These are phyloP conservation scores for Hecatera dysodea DNA, from an alignment of 2,888 invertebrate species.

Conservation along the genomic window DNA sequence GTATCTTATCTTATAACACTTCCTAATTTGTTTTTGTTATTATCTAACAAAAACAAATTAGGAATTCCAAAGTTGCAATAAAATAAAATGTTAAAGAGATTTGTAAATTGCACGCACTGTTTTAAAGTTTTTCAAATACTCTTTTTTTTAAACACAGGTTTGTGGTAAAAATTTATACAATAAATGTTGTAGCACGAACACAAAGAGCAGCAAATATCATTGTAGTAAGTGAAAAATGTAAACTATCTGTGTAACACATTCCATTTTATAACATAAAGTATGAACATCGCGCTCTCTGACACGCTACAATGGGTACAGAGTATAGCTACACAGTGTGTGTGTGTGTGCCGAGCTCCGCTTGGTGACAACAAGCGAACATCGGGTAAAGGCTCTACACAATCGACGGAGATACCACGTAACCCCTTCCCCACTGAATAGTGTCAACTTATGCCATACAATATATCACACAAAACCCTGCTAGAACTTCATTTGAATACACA, in stretches of 20 bases:
- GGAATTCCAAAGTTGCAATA: neutral
- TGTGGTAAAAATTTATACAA: constrained; percentile 32
- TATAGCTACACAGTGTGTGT: constrained; percentile 8
- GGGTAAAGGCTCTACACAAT: constrained; percentile 37
- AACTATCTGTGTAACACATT: constrained; percentile 49
- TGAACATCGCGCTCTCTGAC: constrained; percentile 38
- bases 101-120: constrained; percentile 7
- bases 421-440: constrained; percentile 47
- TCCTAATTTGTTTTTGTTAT: too few relatives aligned
- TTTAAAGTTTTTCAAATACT: constrained; percentile 7
- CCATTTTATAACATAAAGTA: constrained; percentile 29
- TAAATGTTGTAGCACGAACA: constrained; percentile 16
- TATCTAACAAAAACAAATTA: constrained; percentile 24
- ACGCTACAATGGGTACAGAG: constrained; percentile 44
- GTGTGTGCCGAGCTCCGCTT: constrained; percentile 15
- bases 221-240: constrained; percentile 53
- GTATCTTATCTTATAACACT: too few relatives aligned
- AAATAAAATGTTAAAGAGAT: neutral
- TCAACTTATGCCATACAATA: constrained; percentile 49
- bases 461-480: constrained; percentile 38
- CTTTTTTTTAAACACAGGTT: neutral
- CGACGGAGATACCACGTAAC: constrained; percentile 45
- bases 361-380: constrained; percentile 52
- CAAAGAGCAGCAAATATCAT: constrained; percentile 31
- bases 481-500: constrained; percentile 60